Percentiles rank a stretch among this genome's conserved stretches.
Conservation (phyloP, 2,113 vertebrate genomes). For the Pyxicephalus adspersus region DNA sequence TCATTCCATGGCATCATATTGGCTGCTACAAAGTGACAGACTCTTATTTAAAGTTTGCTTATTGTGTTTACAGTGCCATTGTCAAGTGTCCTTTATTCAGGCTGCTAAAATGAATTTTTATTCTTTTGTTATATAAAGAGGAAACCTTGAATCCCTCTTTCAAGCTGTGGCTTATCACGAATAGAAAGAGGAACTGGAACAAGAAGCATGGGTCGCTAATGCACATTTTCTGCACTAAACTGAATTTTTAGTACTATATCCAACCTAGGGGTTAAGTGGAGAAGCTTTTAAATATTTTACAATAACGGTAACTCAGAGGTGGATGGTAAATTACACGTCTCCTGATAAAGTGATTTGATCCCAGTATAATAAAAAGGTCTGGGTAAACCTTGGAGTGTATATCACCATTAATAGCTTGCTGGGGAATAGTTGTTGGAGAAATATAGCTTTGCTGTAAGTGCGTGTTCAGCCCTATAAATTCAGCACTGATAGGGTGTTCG, state of each 20-base stretch:
- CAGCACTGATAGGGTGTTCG: neutral
- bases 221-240: neutral
- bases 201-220: neutral
- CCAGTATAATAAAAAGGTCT: neutral
- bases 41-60: neutral
- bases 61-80: neutral
- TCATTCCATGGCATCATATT: too few species aligned
- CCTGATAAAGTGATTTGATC: constrained; percentile 16
- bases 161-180: neutral
- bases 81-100: neutral
- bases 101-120: neutral
- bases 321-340: neutral
- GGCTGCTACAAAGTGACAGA: neutral
- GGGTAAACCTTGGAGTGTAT: neutral
- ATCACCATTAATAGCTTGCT: neutral
- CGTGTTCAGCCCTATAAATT: too few species aligned
- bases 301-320: neutral
- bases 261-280: neutral
- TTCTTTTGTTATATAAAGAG: neutral
- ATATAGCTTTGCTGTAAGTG: neutral
- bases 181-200: neutral
- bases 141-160: neutral
- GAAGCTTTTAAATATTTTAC: constrained; percentile 25
- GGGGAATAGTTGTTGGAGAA: neutral
- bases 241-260: neutral